Evolutionary conservation across 2,797 vertebrate genomes (phyloP).

Genomic region (Antrozous pallidus): DNA sequence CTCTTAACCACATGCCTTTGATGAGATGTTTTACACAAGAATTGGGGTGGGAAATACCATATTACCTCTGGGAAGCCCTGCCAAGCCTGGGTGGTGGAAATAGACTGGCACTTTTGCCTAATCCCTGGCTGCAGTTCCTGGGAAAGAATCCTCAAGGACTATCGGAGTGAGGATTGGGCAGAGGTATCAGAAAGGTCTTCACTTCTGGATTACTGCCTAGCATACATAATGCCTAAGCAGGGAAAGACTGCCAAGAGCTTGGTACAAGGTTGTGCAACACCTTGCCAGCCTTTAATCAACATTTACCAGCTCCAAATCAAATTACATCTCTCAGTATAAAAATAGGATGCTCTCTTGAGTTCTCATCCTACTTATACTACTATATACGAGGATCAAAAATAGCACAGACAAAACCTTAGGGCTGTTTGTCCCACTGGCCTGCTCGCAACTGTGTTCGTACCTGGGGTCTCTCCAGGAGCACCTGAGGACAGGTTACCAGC

Average conservation of each 20-base stretch:
- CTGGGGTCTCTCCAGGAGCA: conserved; percentile 71
- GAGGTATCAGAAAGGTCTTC: conserved; percentile 27
- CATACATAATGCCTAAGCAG: background rate
- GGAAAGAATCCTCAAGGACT: background rate
- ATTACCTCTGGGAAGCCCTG: conserved; percentile 38
- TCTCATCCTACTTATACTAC: background rate
- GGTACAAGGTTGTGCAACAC: background rate
- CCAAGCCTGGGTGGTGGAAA: background rate
- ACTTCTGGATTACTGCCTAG: conserved; percentile 10
- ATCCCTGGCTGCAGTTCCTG: background rate
- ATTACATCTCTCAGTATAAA: conserved; percentile 53
- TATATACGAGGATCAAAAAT: conserved; percentile 41
- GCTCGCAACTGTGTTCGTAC: conserved; percentile 70
- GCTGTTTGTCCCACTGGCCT: conserved; percentile 15
- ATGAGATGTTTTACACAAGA: background rate
- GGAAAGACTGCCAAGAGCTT: conserved; percentile 7
- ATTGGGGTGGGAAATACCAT: conserved; percentile 3
- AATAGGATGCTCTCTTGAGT: conserved; percentile 47
- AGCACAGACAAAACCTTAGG: conserved; percentile 3
- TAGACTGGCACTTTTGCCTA: conserved; percentile 24
- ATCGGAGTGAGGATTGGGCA: background rate
- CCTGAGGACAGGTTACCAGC: conserved; percentile 76
- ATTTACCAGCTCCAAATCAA: conserved; percentile 52
- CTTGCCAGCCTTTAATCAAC: conserved; percentile 39
- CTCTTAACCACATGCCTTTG: background rate